phyloP scores from a whole-genome alignment of 1,140 invertebrate genomes.

The Drosophila kepulauana region DNA sequence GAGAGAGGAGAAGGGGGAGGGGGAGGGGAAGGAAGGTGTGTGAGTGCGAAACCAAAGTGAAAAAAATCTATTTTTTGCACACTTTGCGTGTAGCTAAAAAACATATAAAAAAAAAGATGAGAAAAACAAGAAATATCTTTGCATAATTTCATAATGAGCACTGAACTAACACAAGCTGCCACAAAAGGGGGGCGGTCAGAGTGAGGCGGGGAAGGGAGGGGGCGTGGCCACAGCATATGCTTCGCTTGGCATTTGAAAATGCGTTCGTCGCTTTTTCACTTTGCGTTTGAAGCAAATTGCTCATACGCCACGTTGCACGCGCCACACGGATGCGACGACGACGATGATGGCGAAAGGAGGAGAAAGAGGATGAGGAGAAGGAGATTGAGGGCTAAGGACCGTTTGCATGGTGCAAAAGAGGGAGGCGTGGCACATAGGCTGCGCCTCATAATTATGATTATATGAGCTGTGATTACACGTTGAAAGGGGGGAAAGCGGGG shows the following conservation, averaged over 20 bases:
- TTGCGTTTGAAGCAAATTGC: conserved; percentile 63
- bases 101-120: conserved; percentile 1
- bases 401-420: conserved; percentile 1
- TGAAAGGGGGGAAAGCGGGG: background rate
- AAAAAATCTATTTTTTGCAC: conserved; percentile 38
- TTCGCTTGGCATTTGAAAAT: conserved; percentile 64
- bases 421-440: conserved; percentile 29
- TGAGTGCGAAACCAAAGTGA: conserved; percentile 5
- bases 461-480: conserved; percentile 66
- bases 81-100: conserved; percentile 9
- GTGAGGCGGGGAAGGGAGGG: background rate
- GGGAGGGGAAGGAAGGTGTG: background rate
- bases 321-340: conserved; percentile 40
- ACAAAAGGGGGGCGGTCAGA: background rate
- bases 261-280: conserved; percentile 66
- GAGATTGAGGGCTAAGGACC: conserved; percentile 4
- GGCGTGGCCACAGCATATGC: conserved; percentile 51
- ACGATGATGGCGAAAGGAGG: background rate
- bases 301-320: conserved; percentile 65
- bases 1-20: background rate
- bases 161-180: conserved; percentile 55
- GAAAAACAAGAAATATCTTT: conserved; percentile 56
- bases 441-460: conserved; percentile 66
- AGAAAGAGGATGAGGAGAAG: conserved; percentile 10
- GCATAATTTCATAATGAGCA: conserved; percentile 76